Evolutionary conservation across 1,140 invertebrate genomes (phyloP).

Genomic region (Colletes latitarsis): DNA sequence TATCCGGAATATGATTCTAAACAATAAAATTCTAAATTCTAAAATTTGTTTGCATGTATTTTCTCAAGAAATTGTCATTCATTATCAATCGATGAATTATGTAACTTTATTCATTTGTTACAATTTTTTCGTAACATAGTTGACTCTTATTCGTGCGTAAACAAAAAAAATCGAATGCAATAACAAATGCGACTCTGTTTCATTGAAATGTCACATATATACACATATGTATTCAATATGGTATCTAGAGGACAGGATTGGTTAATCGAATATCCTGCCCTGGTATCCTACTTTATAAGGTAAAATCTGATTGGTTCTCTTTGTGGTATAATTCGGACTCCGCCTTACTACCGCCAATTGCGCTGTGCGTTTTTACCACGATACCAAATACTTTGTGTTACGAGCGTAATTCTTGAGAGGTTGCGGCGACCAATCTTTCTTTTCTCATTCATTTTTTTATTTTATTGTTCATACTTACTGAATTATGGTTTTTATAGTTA

Average conservation of each 20-base stretch:
- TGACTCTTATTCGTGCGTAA: background rate
- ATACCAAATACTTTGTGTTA: constrained; percentile 73
- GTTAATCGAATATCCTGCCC: constrained; percentile 83
- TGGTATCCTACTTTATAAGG: constrained; percentile 83
- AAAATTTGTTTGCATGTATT: background rate
- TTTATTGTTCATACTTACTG: constrained; percentile 24
- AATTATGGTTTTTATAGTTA: background rate
- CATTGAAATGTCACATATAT: constrained; percentile 27
- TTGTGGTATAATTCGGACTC: constrained; percentile 79
- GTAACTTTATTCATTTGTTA: background rate
- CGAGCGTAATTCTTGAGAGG: constrained; percentile 57
- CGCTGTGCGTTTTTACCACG: constrained; percentile 74
- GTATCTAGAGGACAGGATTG: constrained; percentile 81
- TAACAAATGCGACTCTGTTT: constrained; percentile 18
- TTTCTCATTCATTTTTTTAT: constrained; percentile 20
- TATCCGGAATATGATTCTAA: background rate
- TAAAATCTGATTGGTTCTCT: constrained; percentile 85
- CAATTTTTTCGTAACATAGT: background rate
- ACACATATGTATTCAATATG: constrained; percentile 59
- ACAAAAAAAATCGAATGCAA: constrained; percentile 13
- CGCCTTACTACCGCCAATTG: constrained; percentile 78
- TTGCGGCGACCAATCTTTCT: constrained; percentile 40
- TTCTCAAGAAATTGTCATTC: background rate
- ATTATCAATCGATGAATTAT: background rate
- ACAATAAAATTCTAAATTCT: background rate